Percentiles rank a stretch among this genome's conserved stretches.
phyloP scores from a whole-genome alignment of 2,797 vertebrate species.

The Gymnocypris eckloni region DNA sequence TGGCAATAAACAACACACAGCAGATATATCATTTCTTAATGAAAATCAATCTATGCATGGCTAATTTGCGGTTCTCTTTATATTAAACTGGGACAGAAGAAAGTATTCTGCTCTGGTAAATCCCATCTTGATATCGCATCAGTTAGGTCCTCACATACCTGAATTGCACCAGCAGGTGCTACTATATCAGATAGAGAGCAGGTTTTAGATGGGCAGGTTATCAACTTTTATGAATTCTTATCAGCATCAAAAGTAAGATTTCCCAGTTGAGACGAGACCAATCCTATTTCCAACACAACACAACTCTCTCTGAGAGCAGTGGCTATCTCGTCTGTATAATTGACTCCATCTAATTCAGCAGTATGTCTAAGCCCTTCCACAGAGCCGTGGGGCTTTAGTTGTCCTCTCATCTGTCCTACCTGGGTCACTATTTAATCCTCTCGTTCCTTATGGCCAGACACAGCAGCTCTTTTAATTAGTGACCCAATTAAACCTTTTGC shows the following conservation, averaged over 20 bases:
- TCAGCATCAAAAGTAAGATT: constrained; percentile 37
- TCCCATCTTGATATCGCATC: constrained; percentile 15
- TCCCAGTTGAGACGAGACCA: constrained; percentile 37
- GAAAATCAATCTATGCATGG: background rate
- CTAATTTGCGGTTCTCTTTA: background rate
- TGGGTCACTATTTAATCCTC: constrained; percentile 79
- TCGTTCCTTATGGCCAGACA: constrained; percentile 73
- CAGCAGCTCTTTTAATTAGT: constrained; percentile 87
- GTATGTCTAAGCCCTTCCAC: constrained; percentile 33
- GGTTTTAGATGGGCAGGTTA: constrained; percentile 10
- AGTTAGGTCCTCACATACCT: constrained; percentile 5
- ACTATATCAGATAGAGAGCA: constrained; percentile 5
- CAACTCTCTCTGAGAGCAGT: constrained; percentile 14
- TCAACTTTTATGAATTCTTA: constrained; percentile 29
- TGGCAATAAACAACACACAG: background rate
- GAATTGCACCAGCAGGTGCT: background rate
- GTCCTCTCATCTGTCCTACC: constrained; percentile 72
- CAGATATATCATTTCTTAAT: background rate
- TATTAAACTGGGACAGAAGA: background rate
- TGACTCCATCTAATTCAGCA: constrained; percentile 44
- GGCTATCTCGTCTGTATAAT: constrained; percentile 25
- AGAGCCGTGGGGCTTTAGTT: constrained; percentile 48
- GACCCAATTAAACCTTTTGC: constrained; percentile 82
- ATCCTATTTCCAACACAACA: constrained; percentile 41
- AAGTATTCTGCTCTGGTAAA: background rate